These are phyloP conservation scores for Adelognathus sp. DNA, from an alignment of 2,888 invertebrate species.

Conservation along the genomic window DNA sequence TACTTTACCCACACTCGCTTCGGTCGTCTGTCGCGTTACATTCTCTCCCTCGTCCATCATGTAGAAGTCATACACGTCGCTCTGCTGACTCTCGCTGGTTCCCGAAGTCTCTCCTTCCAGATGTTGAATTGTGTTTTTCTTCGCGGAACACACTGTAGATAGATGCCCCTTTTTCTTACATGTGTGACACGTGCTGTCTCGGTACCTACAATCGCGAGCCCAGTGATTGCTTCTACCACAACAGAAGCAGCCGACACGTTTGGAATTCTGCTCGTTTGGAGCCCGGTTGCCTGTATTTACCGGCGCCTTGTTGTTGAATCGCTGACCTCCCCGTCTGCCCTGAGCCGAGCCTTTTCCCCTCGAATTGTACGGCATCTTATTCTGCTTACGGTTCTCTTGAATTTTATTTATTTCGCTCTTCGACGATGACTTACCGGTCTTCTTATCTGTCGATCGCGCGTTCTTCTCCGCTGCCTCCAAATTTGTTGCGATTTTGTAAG, in stretches of 20 bases:
- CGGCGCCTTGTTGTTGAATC: not conserved
- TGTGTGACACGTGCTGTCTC: conserved; percentile 33
- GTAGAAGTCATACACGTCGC: not conserved
- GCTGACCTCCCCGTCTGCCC: not conserved
- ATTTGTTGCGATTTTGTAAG: conserved; percentile 25
- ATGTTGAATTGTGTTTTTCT: conserved; percentile 19
- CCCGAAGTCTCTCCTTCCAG: conserved; percentile 1
- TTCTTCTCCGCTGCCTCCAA: conserved; percentile 43
- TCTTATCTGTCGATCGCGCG: conserved; percentile 1
- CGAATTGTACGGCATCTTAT: not conserved
- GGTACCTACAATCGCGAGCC: conserved; percentile 33
- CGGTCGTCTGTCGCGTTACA: not conserved
- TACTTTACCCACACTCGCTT: not conserved
- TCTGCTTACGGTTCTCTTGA: not conserved
- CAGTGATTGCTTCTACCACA: conserved; percentile 44
- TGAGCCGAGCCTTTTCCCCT: not conserved
- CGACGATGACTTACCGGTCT: conserved; percentile 13
- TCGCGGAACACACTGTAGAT: conserved; percentile 28
- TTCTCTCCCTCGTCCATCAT: not conserved
- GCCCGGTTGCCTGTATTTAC: conserved; percentile 5
- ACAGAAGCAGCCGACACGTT: conserved; percentile 36
- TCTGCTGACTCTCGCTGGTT: not conserved
- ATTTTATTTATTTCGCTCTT: not conserved
- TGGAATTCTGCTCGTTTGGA: conserved; percentile 3
- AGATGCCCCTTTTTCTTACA: conserved; percentile 56